phyloP scores from a whole-genome alignment of 2,888 invertebrate species.

The Saturnia pavonia region DNA sequence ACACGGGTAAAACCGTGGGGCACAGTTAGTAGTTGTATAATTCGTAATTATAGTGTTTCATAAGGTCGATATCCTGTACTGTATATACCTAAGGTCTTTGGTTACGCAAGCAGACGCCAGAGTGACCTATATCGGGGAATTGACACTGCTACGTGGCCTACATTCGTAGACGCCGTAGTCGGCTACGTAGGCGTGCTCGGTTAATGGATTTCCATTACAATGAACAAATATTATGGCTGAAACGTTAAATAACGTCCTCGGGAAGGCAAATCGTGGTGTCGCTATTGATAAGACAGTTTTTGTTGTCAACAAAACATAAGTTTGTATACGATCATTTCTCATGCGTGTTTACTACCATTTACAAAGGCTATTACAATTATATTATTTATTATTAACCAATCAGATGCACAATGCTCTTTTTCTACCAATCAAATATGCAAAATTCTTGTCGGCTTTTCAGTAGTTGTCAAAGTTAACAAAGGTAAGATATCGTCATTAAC shows the following conservation, averaged over 20 bases:
- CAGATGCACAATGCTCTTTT: too few species aligned
- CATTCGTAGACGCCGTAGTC: conserved; percentile 31
- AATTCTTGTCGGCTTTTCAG: too few species aligned
- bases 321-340: neutral
- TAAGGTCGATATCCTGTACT: conserved; percentile 4
- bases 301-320: neutral
- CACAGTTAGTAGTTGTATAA: too few species aligned
- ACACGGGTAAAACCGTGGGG: neutral
- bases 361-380: too few species aligned
- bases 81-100: neutral
- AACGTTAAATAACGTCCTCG: conserved; percentile 14
- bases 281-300: neutral
- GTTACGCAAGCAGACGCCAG: conserved; percentile 18
- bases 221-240: conserved; percentile 38
- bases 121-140: conserved; percentile 29
- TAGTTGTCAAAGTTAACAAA: neutral
- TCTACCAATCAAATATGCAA: too few species aligned
- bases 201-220: conserved; percentile 64
- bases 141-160: conserved; percentile 30
- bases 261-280: neutral
- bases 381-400: too few species aligned
- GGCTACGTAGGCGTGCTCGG: conserved; percentile 45
- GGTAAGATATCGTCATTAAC: neutral
- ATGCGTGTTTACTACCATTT: neutral
- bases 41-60: neutral